Evolutionary conservation across 30 jellyfish, hydroid and myxozoan genomes (phyloP), one percentile per base, ranked within the genome.

Genomic region (Cassiopea xamachana): DNA sequence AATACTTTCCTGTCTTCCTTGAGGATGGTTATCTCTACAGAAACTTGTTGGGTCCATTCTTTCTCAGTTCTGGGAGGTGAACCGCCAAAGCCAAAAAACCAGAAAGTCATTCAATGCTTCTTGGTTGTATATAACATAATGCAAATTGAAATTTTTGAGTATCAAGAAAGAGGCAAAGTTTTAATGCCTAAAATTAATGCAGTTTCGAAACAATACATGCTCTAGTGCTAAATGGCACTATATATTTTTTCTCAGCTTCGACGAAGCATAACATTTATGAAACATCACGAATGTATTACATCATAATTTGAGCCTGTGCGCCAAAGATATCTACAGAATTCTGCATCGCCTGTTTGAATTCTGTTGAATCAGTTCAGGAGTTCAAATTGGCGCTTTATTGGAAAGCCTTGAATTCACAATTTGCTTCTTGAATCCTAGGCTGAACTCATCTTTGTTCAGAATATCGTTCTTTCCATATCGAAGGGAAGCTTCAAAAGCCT

Each of bases 1-100:
- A 85, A 85, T 85, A 88, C 93, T 73, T 85, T 73, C 89, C 88
- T 44, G 76, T 84, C 92, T 48, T 84, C 92, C 60, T 69, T 84
- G n/a, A 67, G 88, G 19, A 46, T 48, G 48, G 71, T 82, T 15
- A 82, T 82, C 18, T 61, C 87, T 48, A 59, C 64, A 27, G 88
- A 74, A n/a, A 48, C 45, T 39, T 47, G 44, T 85, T 85, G 70
- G 14, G 77, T 6, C 73, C 18, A 9, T 67, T 1, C 91, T 76
- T 48, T 4, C 44, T 79, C 93, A 27, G 88, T 73, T 85, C 71
- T 85, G 16, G 75, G 2, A 58, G 1, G 10, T 12, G 87, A 87
- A 44, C 71, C 55, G 27, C 49, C 48, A 69, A 49, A 64, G 46
- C 1, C 85, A 85, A 48, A 48, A 50, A 19, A 5, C 61, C 18